These are phyloP conservation scores for Isotomurus palustris DNA, from an alignment of 2,888 invertebrate species.

Conservation along the genomic window DNA sequence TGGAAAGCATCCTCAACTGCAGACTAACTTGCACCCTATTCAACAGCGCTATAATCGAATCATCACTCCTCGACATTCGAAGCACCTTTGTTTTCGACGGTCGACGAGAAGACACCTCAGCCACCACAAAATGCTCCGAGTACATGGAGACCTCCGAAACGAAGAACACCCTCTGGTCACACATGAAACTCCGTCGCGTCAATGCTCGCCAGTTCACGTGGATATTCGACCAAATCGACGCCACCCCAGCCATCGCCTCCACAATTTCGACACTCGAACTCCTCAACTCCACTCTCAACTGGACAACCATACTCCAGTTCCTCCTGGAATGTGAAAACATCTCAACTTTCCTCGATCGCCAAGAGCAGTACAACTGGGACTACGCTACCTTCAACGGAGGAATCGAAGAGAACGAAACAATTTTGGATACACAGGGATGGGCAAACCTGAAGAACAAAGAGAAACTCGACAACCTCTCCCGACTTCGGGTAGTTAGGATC, in stretches of 20 bases:
- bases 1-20: constrained; percentile 32
- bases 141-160: constrained; percentile 32
- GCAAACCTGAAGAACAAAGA: constrained; percentile 19
- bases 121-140: constrained; percentile 19
- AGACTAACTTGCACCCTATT: constrained; percentile 27
- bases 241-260: constrained; percentile 8
- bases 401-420: constrained; percentile 40
- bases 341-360: constrained; percentile 30
- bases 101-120: constrained; percentile 34
- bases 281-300: constrained; percentile 41
- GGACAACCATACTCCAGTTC: constrained; percentile 38
- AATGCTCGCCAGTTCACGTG: constrained; percentile 36
- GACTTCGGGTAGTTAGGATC: constrained; percentile 26
- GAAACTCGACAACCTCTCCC: constrained; percentile 22
- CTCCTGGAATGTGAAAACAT: constrained; percentile 38
- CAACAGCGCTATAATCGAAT: constrained; percentile 25
- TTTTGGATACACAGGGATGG: constrained; percentile 32
- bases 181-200: constrained; percentile 31
- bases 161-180: constrained; percentile 35
- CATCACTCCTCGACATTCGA: constrained; percentile 26
- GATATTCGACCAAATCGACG: constrained; percentile 24
- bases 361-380: constrained; percentile 40
- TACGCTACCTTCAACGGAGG: constrained; percentile 41
- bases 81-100: constrained; percentile 43
- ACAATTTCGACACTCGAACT: constrained; percentile 42